Base-by-base conservation (phyloP, 2,888 invertebrate species). In the Pachliopta kotzebuea region DNA sequence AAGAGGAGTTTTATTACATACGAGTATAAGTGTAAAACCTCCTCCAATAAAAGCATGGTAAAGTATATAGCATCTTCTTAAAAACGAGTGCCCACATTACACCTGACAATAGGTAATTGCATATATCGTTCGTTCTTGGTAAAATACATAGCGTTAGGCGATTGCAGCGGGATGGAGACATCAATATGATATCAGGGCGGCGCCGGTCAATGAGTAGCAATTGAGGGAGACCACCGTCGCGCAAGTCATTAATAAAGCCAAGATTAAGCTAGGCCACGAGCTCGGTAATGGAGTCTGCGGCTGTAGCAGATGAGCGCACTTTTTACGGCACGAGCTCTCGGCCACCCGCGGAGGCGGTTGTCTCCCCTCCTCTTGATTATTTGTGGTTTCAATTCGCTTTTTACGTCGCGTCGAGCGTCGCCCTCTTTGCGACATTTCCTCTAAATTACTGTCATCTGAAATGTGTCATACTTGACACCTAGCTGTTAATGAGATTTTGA, bases 351-450 rank as follows among this genome's bases (percentile, higher is more conserved):
- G 84, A 74, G 86, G 78, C 82, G 81, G 84, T 83, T 84, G 79
- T 74, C 75, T 75, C 74, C 76, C 73, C 73, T 79, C 84, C 84
- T 81, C 78, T 84, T 86, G 85, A 84, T 89, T 86, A 88, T 89
- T 89, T 86, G 91, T 83, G 90, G 89, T 89, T 90, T 90, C 88
- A 90, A 90, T 91, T 88, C 85, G 77, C 86, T 90, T 90, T 91
- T 90, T 91, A 89, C 85, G 79, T 26, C 45, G 29, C 21, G 50
- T 42, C n/a, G 53, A 54, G 57, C 42, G 53, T 62, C 56, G 53
- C 67, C 68, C 62, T 63, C 65, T 60, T 56, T 52, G 56, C 31
- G 20, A 57, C 9, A 37, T 64, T 56, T 56, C 42, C 77, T 74
- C 73, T 74, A 80, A 83, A 86, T 84, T 81, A 80, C 80, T 77